Percentiles rank a stretch among this genome's conserved stretches.
These are phyloP conservation scores for Tinamus major DNA, from an alignment of 2,797 vertebrate species.

Conservation along the genomic window DNA sequence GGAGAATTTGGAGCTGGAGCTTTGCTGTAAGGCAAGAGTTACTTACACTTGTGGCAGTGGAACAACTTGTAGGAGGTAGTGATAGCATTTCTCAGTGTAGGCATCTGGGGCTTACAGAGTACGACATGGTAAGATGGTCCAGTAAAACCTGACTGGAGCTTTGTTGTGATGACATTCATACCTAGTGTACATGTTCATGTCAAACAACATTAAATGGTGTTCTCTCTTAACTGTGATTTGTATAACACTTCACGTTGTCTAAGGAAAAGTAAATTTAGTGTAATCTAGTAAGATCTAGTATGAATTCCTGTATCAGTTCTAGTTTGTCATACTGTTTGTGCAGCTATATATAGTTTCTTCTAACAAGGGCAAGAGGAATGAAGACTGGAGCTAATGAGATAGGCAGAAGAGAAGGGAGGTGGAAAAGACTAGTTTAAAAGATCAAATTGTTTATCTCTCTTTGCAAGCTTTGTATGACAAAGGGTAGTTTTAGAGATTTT, in stretches of 20 bases:
- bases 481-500: neutral
- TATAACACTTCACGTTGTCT: neutral
- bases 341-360: neutral
- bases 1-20: neutral
- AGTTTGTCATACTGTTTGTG: neutral
- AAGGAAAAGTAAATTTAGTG: too few species aligned
- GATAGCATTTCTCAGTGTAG: neutral
- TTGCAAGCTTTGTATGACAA: neutral
- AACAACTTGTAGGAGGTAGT: neutral
- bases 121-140: neutral
- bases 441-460: neutral
- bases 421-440: neutral
- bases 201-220: neutral
- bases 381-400: neutral
- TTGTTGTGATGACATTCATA: neutral
- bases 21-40: neutral
- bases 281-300: too few species aligned
- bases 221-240: neutral
- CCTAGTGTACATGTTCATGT: neutral
- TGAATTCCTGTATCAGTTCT: neutral
- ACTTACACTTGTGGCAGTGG: neutral
- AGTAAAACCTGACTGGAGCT: too few species aligned
- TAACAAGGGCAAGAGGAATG: neutral
- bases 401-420: neutral
- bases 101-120: neutral